Base-by-base conservation (phyloP, 2,113 vertebrate genomes). In the Sapayoa aenigma region DNA sequence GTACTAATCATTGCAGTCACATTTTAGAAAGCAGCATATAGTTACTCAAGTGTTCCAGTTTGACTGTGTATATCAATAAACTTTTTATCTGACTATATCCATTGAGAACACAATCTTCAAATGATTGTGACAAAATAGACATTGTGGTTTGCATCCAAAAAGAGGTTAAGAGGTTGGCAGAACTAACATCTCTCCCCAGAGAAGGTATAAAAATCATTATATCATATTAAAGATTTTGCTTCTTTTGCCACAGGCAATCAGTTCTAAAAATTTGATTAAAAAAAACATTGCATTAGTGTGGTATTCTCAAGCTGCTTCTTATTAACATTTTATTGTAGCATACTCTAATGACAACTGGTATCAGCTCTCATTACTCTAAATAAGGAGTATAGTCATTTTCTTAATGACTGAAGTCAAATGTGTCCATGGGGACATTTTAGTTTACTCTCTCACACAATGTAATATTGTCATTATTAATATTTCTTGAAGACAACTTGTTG, bases 191-290 rank as follows among this genome's bases (percentile, higher is more conserved):
- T 89, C 41, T 92, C 97, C 84, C 92, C 19, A 5, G 81, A 90
- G 67, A 80, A 9, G 35, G 73, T 76, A 90, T 62, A 92, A 87
- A 95, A 94, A 81, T 90, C 87, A 90, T 84, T 87, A 46, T 86
- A 91, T 71, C 60, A 49, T 82, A 90, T 90, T 72, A 95, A 86
- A 89, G 87, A 83, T 85, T 90, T 94, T 89, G 68, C 84, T 91
- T 89, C 82, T 84, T 56, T 68, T 96, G 94, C 58, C 73, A 93
- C 63, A 92, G 85, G 89, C 77, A 95, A 96, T 97, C 87, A 73
- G 95, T 97, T 95, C 56, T 44, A 95, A 92, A 94, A 81, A 95
- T 95, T 96, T 96, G 93, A 97, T 97, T 96, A 75, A 97, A 91
- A 93, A 94, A 92, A 95, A 42, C 47, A 66, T 49, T 84, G 67